Base-by-base conservation (phyloP, 1,140 invertebrate species). In the Drosophila pandora region DNA sequence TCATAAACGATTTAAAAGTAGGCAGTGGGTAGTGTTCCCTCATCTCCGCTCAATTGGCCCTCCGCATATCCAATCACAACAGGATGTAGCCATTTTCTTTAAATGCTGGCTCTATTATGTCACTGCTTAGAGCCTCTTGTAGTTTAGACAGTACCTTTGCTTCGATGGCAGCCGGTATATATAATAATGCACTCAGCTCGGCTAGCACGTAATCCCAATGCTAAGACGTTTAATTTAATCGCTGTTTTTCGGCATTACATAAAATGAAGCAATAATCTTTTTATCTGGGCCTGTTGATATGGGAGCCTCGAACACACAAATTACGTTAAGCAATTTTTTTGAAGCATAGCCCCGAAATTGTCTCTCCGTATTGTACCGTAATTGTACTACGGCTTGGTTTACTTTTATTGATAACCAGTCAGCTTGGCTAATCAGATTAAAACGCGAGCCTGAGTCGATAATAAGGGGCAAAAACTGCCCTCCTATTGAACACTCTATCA, bases 191-290 rank as follows among this genome's bases (percentile, higher is more conserved):
- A 63, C 13, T 67, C 53, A 52, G 54, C 17, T 22, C 34, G 32
- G 17, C 52, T 63, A 6, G 59, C 54, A 10, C 41, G 52, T 41
- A 69, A 22, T 32, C 50, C 63, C 37, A 76, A 39, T 58, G 32
- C 48, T 41, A 17, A 17, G 17, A 17, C 17, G 17, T 17, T 17
- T 25, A 61, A 47, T 60, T 73, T 43, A 2, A 54, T 65, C n/a
- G 67, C 61, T 21, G 67, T 37, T 76, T 47, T 47, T 43, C 48
- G 12, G 7, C 67, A 77, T 63, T 7, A 73, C 63, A 54, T 55
- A 77, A 64, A 65, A 70, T 30, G 47, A 60, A 28, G 73, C 49
- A 60, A 76, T 76, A 13, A 71, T 23, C 37, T 77, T 55, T 34
- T 28, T 43, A 28, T 28, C 37, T 43, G 37, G 41, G 23, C 37